Evolutionary conservation across 37 sponge, comb jelly and placozoan genomes (phyloP), one percentile per base, ranked within the genome.

Genomic region (Tethya wilhelma): DNA sequence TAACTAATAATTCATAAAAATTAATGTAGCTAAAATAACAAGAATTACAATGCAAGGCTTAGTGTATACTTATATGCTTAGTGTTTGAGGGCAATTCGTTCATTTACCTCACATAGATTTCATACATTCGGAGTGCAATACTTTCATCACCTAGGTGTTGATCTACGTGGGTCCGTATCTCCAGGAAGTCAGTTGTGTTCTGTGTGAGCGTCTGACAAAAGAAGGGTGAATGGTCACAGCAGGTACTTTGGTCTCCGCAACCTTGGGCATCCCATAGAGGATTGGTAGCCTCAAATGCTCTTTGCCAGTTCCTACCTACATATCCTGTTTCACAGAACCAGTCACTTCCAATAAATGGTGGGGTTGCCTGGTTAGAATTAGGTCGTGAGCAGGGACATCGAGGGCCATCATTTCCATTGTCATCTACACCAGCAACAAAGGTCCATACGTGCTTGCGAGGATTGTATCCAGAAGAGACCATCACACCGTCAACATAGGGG

Each of bases 191-290:
- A 29, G 23, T 32, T 20, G 44, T 39, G 26, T 22, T 40, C 32
- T 14, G 32, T 66, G 79, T 46, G 44, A 78, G 66, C 8, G 19
- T 30, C n/a, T 60, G 32, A 43, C 79, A 66, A 53, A 78, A 78
- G 67, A 66, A 78, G 1, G 79, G 79, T 39, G 60, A 36, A 34
- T 60, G 36, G 26, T 60, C 19, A 64, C 79, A 78, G 67, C 79
- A 78, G 44, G 31, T 42, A 67, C 33, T 78, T 34, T 36, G 20
- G 20, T 38, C 36, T 22, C 66, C 79, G 22, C 73, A 72, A 19
- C 49, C 34, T 28, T 26, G 25, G 7, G 49, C 73, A 45, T 72
- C 73, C 73, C 73, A 72, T 8, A 72, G 73, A 25, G 49, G 73
- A 44, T 72, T 46, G 32, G 20, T 49, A 29, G 31, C 29, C 4